Percentiles rank a stretch among this genome's conserved stretches.
phyloP scores from a whole-genome alignment of 1,140 invertebrate genomes.

The Drosophila repleta region DNA sequence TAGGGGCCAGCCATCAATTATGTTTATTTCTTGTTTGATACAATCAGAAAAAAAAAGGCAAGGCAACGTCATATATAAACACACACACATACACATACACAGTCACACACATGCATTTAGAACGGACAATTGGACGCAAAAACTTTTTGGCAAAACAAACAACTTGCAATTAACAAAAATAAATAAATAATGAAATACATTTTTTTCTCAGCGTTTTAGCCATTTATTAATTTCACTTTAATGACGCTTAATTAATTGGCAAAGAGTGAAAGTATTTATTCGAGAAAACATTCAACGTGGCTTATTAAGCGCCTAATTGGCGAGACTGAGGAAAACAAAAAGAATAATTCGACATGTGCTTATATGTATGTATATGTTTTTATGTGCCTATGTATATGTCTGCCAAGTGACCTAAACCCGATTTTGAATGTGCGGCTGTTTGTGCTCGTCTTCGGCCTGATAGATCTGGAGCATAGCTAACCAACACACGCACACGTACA shows the following conservation, averaged over 20 bases:
- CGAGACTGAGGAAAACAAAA: slow-evolving; percentile 37
- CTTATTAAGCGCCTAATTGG: slow-evolving; percentile 63
- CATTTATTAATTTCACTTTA: slow-evolving; percentile 37
- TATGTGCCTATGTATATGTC: slow-evolving; percentile 22
- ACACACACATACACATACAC: neutral
- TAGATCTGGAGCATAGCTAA: slow-evolving; percentile 41
- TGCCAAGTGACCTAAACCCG: slow-evolving; percentile 54
- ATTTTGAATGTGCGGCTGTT: slow-evolving; percentile 50
- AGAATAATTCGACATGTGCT: slow-evolving; percentile 45
- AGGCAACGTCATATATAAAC: slow-evolving; percentile 11
- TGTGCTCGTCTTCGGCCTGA: slow-evolving; percentile 40
- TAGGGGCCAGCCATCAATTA: slow-evolving; percentile 76
- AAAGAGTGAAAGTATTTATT: slow-evolving; percentile 60
- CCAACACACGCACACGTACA: neutral
- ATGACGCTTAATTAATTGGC: slow-evolving; percentile 36
- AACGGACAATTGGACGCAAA: slow-evolving; percentile 50
- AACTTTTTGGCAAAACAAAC: slow-evolving; percentile 71
- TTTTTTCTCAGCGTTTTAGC: slow-evolving; percentile 9
- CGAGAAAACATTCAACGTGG: slow-evolving; percentile 41
- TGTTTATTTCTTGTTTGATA: slow-evolving; percentile 77
- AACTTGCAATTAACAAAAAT: slow-evolving; percentile 11
- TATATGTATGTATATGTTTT: slow-evolving; percentile 18
- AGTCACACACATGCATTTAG: no score
- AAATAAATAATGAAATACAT: slow-evolving; percentile 33
- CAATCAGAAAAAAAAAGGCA: slow-evolving; percentile 63